Percentiles rank a stretch among this genome's conserved stretches.
Evolutionary conservation across 2,888 invertebrate genomes (phyloP).

Genomic region (Chouioia cunea): DNA sequence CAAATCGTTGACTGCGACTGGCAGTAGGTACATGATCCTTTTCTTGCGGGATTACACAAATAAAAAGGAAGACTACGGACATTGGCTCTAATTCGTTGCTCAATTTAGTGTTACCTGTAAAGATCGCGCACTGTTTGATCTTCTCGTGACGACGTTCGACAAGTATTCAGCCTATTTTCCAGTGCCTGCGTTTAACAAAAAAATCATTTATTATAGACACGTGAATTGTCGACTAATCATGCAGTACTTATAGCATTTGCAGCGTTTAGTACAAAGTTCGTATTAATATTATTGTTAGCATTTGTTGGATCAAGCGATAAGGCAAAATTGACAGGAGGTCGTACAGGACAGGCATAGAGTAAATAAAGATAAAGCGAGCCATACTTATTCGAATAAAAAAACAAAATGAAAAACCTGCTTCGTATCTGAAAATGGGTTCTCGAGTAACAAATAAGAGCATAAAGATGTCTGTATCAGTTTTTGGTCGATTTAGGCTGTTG

Average conservation of each 20-base stretch:
- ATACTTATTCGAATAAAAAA: slow-evolving; percentile 55
- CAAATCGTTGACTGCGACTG: slow-evolving; percentile 1
- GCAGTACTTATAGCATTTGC: slow-evolving; percentile 30
- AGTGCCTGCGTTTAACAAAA: slow-evolving; percentile 58
- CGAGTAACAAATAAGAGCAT: slow-evolving; percentile 40
- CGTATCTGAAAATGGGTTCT: slow-evolving; percentile 47
- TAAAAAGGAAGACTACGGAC: slow-evolving; percentile 42
- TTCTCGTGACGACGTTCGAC: slow-evolving; percentile 65
- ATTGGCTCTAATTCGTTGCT: slow-evolving; percentile 46
- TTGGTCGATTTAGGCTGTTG: slow-evolving; percentile 63
- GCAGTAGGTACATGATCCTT: slow-evolving; percentile 44
- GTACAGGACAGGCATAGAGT: neutral
- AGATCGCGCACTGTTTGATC: slow-evolving; percentile 66
- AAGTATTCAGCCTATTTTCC: slow-evolving; percentile 67
- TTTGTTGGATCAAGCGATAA: no score
- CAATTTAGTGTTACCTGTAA: slow-evolving; percentile 65
- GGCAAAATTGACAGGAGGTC: neutral
- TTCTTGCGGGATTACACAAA: slow-evolving; percentile 29
- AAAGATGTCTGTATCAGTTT: slow-evolving; percentile 53
- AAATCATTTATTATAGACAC: slow-evolving; percentile 12
- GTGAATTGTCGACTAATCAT: slow-evolving; percentile 19
- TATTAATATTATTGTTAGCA: neutral
- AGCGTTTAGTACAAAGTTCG: neutral
- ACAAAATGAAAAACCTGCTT: slow-evolving; percentile 63
- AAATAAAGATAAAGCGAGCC: slow-evolving; percentile 15